phyloP scores from a whole-genome alignment of 2,113 vertebrate genomes.

The Oryzias celebensis region DNA sequence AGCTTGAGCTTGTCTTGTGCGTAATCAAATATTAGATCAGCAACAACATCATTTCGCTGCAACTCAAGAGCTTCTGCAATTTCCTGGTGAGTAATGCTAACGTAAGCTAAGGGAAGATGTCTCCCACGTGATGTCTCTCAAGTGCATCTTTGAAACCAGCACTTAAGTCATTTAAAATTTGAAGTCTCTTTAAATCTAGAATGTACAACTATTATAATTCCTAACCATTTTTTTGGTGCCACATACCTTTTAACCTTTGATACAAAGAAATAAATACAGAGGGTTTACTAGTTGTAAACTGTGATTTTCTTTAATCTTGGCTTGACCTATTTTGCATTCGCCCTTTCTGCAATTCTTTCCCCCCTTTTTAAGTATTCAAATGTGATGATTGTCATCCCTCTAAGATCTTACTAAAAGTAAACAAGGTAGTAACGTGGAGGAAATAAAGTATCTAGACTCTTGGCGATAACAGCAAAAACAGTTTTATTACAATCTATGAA shows the following conservation, averaged over 20 bases:
- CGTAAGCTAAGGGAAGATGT: background rate
- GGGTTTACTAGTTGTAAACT: background rate
- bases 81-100: slow-evolving; percentile 13
- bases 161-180: too few species aligned
- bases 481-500: too few species aligned
- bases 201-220: background rate
- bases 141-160: too few species aligned
- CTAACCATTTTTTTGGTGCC: background rate
- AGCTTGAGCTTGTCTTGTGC: slow-evolving; percentile 3
- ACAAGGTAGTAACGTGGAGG: too few species aligned
- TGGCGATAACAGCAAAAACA: too few species aligned
- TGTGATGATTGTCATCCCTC: too few species aligned
- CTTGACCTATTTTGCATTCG: background rate
- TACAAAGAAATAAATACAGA: background rate
- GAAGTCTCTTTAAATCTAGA: too few species aligned
- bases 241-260: background rate
- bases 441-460: too few species aligned
- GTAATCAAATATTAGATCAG: slow-evolving; percentile 5
- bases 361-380: background rate
- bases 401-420: too few species aligned
- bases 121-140: background rate
- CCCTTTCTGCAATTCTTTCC: background rate
- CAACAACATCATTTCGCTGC: slow-evolving; percentile 1
- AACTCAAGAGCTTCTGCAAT: slow-evolving; percentile 17
- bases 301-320: background rate